phyloP scores from a whole-genome alignment of 2,113 vertebrate genomes.

The Panurus biarmicus region DNA sequence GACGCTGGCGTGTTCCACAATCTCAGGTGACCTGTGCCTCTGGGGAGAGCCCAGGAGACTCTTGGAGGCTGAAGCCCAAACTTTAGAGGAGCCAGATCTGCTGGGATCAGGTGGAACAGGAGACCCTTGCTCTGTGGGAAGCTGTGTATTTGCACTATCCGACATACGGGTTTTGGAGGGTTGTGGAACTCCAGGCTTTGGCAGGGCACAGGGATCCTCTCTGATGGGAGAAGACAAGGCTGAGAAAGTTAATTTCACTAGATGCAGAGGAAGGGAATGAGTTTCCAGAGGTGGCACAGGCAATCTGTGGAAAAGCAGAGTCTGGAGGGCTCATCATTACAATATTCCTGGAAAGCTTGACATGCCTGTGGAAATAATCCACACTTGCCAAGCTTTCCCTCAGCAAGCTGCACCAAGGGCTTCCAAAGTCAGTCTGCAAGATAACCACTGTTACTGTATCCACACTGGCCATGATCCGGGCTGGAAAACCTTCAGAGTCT shows the following conservation, averaged over 20 bases:
- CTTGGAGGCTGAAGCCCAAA: not conserved
- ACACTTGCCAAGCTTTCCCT: not conserved
- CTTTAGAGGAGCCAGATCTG: not conserved
- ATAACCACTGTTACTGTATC: not conserved
- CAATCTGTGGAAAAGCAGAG: not conserved
- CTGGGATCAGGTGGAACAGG: not conserved
- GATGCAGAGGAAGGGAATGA: not conserved
- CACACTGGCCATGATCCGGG: rapidly evolving
- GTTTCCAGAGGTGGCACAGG: not conserved
- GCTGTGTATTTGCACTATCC: not conserved
- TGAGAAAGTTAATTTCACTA: not conserved
- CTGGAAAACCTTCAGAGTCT: not conserved
- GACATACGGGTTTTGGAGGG: rapidly evolving
- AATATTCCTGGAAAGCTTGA: not conserved
- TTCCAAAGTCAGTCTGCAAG: not conserved
- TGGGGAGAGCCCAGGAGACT: not conserved
- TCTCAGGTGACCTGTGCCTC: not conserved
- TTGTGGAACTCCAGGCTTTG: not conserved
- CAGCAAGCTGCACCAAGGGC: not conserved
- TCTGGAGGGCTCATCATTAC: not conserved
- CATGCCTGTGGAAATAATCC: not conserved
- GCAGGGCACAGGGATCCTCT: not conserved
- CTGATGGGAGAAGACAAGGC: not conserved
- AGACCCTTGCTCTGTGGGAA: not conserved
- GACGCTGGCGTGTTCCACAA: not conserved